A percentile compares a stretch with the other conserved stretches of the same genome.
phyloP scores from a whole-genome alignment of 2,797 vertebrate genomes.

The Protosalanx chinensis region DNA sequence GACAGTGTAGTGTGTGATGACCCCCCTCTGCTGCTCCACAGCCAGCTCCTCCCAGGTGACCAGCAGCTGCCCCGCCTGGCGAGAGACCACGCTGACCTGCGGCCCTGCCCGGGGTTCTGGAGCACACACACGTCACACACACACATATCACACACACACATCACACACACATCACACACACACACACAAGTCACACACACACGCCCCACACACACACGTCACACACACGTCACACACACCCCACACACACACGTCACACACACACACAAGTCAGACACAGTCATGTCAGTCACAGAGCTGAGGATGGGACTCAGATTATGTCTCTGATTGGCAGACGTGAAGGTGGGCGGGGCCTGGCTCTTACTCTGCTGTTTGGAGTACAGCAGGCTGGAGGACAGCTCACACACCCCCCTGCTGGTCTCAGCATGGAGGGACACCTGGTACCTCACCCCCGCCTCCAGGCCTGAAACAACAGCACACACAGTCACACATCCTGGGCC shows the following conservation, averaged over 20 bases:
- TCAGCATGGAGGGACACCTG: conserved; percentile 71
- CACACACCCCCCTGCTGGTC: conserved; percentile 66
- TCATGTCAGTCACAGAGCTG: too few species aligned
- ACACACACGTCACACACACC: too few species aligned
- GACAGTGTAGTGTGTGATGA: conserved; percentile 70
- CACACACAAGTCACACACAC: too few species aligned
- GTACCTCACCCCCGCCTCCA: conserved; percentile 60
- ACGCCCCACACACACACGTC: too few species aligned
- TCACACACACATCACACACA: too few species aligned
- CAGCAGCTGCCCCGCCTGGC: conserved; percentile 31
- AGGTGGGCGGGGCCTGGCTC: conserved; percentile 20
- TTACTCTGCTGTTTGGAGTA: conserved; percentile 72
- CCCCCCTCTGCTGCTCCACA: conserved; percentile 62
- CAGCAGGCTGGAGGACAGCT: conserved; percentile 51
- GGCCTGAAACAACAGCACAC: conserved; percentile 55
- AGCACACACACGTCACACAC: neutral
- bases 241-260: too few species aligned
- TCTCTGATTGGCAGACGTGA: too few species aligned
- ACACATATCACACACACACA: too few species aligned
- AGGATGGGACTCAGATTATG: too few species aligned
- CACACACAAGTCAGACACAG: too few species aligned
- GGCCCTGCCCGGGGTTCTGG: conserved; percentile 67
- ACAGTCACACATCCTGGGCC: neutral
- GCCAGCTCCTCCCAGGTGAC: conserved; percentile 66
- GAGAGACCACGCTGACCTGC: conserved; percentile 35